Conservation (phyloP, 2,113 vertebrate genomes). For the Anhinga rufa region DNA sequence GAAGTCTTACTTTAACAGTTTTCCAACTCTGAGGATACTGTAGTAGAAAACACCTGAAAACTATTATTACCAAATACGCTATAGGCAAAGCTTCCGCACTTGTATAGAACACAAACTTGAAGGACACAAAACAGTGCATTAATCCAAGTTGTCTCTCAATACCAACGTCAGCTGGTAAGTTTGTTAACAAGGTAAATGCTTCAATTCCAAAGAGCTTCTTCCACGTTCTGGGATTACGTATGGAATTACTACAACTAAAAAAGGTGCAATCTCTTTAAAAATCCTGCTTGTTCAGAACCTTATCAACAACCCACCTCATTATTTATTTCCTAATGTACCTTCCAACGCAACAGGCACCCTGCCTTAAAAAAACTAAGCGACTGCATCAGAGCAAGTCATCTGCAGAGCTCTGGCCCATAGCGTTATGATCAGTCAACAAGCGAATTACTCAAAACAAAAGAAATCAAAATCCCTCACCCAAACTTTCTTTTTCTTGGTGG, state of each 20-base stretch:
- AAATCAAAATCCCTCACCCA: slow-evolving; percentile 79
- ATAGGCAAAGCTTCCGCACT: neutral
- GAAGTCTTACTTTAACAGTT: neutral
- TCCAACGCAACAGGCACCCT: neutral
- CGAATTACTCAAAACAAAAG: neutral
- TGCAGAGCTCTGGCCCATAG: neutral
- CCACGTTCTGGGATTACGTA: fast-evolving
- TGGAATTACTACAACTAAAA: neutral
- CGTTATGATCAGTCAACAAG: fast-evolving
- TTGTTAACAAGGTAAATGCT: neutral
- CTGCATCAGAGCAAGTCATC: neutral
- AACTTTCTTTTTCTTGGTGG: slow-evolving; percentile 97
- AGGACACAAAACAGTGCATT: neutral
- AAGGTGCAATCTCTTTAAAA: neutral
- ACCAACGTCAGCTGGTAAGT: fast-evolving
- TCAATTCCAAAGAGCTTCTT: neutral
- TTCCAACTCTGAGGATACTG: neutral
- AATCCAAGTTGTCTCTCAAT: neutral
- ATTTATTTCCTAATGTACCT: neutral
- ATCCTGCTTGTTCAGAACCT: neutral
- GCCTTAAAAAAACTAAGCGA: neutral
- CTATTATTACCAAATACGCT: neutral
- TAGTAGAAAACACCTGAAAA: neutral
- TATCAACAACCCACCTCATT: neutral
- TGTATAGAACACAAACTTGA: neutral